Conservation (phyloP, 2,888 invertebrate genomes). For the Heliconius cydno region DNA sequence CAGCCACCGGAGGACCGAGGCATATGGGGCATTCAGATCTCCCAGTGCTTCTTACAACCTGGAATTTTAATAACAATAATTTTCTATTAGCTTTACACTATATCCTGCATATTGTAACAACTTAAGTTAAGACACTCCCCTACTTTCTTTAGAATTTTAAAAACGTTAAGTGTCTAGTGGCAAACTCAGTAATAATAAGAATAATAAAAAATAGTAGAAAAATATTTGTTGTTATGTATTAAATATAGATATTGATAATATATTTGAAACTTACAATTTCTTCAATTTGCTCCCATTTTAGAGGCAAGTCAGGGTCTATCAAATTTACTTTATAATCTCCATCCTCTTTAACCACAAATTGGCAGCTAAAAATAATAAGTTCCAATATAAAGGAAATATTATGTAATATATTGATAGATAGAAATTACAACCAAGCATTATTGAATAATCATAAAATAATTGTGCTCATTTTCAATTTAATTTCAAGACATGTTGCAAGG, state of each 20-base stretch:
- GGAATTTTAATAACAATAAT: slow-evolving; percentile 21
- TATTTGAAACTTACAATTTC: slow-evolving; percentile 89
- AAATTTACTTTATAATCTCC: slow-evolving; percentile 91
- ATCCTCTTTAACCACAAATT: slow-evolving; percentile 94
- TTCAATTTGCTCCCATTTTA: slow-evolving; percentile 96
- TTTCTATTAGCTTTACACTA: too few species aligned
- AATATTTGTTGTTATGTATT: background rate
- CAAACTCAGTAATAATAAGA: background rate
- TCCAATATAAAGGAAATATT: background rate
- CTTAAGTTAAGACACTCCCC: too few species aligned
- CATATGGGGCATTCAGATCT: slow-evolving; percentile 93
- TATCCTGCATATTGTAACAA: too few species aligned
- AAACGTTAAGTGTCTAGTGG: too few species aligned
- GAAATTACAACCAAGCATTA: too few species aligned
- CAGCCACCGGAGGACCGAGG: slow-evolving; percentile 92
- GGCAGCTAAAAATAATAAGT: slow-evolving; percentile 86
- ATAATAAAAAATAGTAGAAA: slow-evolving; percentile 7
- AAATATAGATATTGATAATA: background rate
- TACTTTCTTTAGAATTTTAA: too few species aligned
- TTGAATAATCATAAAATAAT: background rate
- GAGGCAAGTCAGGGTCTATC: slow-evolving; percentile 93
- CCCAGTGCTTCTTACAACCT: slow-evolving; percentile 75
- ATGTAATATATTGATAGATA: background rate
- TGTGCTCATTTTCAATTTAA: background rate
- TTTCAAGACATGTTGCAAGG: background rate